These are phyloP conservation scores for Esperia sulphurella DNA, from an alignment of 2,888 invertebrate species.

Conservation along the genomic window DNA sequence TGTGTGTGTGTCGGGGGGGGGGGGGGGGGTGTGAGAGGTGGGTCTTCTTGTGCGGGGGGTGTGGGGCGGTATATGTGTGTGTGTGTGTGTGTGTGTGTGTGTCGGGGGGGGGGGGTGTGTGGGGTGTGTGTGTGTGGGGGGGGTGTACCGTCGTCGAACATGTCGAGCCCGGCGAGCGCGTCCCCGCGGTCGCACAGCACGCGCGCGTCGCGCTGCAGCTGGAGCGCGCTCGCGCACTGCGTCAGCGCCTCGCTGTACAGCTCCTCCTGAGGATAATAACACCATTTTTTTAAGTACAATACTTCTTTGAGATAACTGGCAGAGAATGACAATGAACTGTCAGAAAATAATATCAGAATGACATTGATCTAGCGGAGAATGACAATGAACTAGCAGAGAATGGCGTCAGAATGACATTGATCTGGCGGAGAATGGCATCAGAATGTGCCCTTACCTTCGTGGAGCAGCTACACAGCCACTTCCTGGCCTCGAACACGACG, in stretches of 20 bases:
- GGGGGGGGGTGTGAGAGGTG: too few species aligned
- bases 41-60: too few species aligned
- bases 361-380: not conserved
- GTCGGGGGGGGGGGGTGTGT: too few species aligned
- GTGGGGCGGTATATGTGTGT: too few species aligned
- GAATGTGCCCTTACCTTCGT: slow-evolving; percentile 50
- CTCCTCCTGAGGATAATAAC: slow-evolving; percentile 82
- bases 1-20: too few species aligned
- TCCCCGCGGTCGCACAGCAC: slow-evolving; percentile 95
- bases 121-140: not conserved
- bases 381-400: too few species aligned
- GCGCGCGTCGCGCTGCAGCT: slow-evolving; percentile 85
- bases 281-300: too few species aligned
- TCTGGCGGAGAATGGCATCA: not conserved
- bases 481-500: slow-evolving; percentile 86
- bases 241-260: slow-evolving; percentile 85
- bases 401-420: too few species aligned
- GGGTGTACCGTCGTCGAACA: slow-evolving; percentile 89
- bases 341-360: too few species aligned
- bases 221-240: slow-evolving; percentile 89
- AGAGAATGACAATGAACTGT: too few species aligned
- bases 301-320: too few species aligned
- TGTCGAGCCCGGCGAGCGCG: slow-evolving; percentile 91
- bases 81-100: too few species aligned
- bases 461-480: slow-evolving; percentile 90